Evolutionary conservation across 2,797 vertebrate genomes (phyloP), one percentile per base, ranked within the genome.

Genomic region (Rhinoraja longicauda): DNA sequence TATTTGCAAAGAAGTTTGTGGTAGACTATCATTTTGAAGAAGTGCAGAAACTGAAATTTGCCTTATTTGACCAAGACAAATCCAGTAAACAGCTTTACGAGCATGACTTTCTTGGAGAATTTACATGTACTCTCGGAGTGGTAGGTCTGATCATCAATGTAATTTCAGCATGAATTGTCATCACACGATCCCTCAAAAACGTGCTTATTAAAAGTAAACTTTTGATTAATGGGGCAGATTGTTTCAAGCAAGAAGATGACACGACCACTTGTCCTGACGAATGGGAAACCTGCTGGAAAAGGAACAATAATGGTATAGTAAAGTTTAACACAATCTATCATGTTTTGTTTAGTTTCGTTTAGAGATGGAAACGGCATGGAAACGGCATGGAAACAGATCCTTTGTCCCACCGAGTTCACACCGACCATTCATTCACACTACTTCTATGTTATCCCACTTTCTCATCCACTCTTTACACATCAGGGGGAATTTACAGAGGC

Each of bases 161-260:
- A 26, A 64, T 76, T 29, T 62, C 45, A 62, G 29, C 10, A 75
- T 90, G 64, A 53, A 13, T 64, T 72, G 76, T 78, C n/a, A n/a
- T 19, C 4, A n/a, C 84, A 24, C 59, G 10, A 88, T 4, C n/a
- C 32, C 32, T 91, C 88, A 73, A 7, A 70, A 7, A 67, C 88
- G 90, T 36, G 2, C 4, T 12, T 5, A 0, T 32, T 53, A 72
- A 62, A 64, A 57, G 36, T 76, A n/a, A 45, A 79, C 17, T 93
- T 72, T 77, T 79, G 67, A 57, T 92, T 92, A 26, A 72, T 92
- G 90, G 29, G 15, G 88, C 92, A 99, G 99, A 99, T 99, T 1
- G 98, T 99, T 94, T 99, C 99, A 95, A 99, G 98, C 96, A 99
- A 99, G 96, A 99, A 99, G 96, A 97, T 99, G 93, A 97, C 98